Base-by-base conservation (phyloP, 2,888 invertebrate species). In the Microplitis manilae region DNA sequence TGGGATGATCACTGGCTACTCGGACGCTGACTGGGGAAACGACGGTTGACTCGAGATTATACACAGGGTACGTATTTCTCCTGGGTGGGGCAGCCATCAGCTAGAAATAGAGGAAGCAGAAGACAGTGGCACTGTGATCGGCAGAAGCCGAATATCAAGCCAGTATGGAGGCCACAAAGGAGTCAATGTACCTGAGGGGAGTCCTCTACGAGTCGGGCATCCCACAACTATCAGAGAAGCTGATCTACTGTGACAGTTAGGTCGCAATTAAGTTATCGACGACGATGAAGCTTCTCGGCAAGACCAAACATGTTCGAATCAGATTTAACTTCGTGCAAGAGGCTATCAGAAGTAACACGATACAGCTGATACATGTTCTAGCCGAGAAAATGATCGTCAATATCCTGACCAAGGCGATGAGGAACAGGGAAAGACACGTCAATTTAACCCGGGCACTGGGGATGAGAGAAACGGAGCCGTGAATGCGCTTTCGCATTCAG, bases 331-430 rank as follows among this genome's bases (percentile, higher is more conserved):
- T 67, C 75, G 50, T 71, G 20, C 65, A 69, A 0, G 65, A 77
- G 61, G 64, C 68, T 30, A 50, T 75, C 15, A 59, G 64, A 13
- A 59, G 62, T 17, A 40, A 68, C 13, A 39, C 64, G 30, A 5
- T 77, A 17, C 50, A 17, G 13, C 30, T 78, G 15, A 15, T 69
- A 13, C 68, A 71, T 17, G 17, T 76, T 8, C 61, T 73, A 9
- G 73, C 76, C 6, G 50, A 68, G 1, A 20, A 73, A 17, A 76
- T 79, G 38, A 8, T 59, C 5, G 78, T 76, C 8, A 78, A 75
- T 40, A 67, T 76, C 9, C 13, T 78, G n/a, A 78, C 78, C 6
- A 75, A 79, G 90, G 90, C 4, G 90, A 90, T 90, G 86, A 87
- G 40, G 20, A 20, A 20, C 87, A 89, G 81, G 81, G 89, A 69